Percentiles rank a stretch among this genome's conserved stretches.
phyloP scores from a whole-genome alignment of 2,888 invertebrate species.

The Desoria tigrina region DNA sequence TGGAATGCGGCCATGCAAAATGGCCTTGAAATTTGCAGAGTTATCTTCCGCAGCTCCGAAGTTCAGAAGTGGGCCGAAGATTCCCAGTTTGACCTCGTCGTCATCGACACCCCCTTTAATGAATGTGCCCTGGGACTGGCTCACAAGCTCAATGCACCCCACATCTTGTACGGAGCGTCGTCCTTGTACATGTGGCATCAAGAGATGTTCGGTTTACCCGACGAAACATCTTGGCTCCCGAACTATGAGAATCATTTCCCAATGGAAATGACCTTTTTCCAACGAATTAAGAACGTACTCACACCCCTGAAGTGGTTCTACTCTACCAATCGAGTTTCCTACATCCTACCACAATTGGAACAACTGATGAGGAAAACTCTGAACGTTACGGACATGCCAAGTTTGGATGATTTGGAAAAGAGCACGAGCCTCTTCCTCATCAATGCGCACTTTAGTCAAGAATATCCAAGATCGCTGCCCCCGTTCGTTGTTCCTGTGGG shows the following conservation, averaged over 20 bases:
- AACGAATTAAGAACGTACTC: slow-evolving; percentile 26
- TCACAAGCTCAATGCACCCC: slow-evolving; percentile 30
- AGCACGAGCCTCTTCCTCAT: slow-evolving; percentile 31
- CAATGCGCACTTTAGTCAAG: slow-evolving; percentile 34
- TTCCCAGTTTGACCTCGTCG: slow-evolving; percentile 34
- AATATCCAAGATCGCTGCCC: slow-evolving; percentile 32
- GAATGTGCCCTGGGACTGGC: slow-evolving; percentile 41
- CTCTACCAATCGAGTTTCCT: slow-evolving; percentile 26
- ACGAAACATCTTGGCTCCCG: slow-evolving; percentile 28
- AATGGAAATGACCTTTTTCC: slow-evolving; percentile 19
- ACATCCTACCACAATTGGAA: slow-evolving; percentile 37
- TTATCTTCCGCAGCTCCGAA: slow-evolving; percentile 30
- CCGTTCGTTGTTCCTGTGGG: slow-evolving; percentile 35
- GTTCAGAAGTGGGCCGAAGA: slow-evolving; percentile 34
- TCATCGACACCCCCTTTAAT: slow-evolving; percentile 40
- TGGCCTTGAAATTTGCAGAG: slow-evolving; percentile 28
- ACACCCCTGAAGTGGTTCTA: slow-evolving; percentile 32
- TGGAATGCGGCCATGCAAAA: neutral
- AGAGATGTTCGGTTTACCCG: slow-evolving; percentile 30
- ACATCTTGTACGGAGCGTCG: slow-evolving; percentile 28
- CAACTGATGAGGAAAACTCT: slow-evolving; percentile 36
- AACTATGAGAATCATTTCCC: slow-evolving; percentile 15
- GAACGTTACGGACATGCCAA: slow-evolving; percentile 30
- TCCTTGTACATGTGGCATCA: slow-evolving; percentile 40
- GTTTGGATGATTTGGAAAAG: slow-evolving; percentile 34